A percentile compares a stretch with the other conserved stretches of the same genome.
phyloP scores from a whole-genome alignment of 2,797 vertebrate species.

The Spondyliosoma cantharus region DNA sequence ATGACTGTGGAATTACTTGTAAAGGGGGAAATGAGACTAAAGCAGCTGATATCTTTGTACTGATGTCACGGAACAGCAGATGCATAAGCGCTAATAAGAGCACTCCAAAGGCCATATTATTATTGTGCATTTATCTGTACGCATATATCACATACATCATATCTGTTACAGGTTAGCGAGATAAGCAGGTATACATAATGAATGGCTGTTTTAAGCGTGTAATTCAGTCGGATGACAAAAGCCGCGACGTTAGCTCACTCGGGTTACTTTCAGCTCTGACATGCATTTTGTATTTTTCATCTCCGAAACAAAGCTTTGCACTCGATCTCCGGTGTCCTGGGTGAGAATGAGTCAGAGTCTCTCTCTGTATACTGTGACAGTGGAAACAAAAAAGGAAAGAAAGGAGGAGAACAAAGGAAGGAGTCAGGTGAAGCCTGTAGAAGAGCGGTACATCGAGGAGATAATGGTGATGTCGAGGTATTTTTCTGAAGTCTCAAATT shows the following conservation, averaged over 20 bases:
- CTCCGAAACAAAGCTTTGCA: slow-evolving; percentile 56
- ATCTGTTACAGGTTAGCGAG: slow-evolving; percentile 22
- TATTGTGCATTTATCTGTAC: not conserved
- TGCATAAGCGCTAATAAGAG: not conserved
- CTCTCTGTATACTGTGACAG: slow-evolving; percentile 43
- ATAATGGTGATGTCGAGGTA: slow-evolving; percentile 46
- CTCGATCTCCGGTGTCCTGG: slow-evolving; percentile 50
- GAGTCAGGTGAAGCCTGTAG: slow-evolving; percentile 55
- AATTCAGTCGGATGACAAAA: slow-evolving; percentile 53
- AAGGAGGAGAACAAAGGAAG: slow-evolving; percentile 56
- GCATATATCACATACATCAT: not conserved
- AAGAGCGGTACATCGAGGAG: slow-evolving; percentile 56
- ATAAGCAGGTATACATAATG: not conserved
- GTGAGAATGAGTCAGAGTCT: slow-evolving; percentile 42
- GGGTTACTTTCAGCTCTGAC: slow-evolving; percentile 46
- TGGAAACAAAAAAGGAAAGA: slow-evolving; percentile 42
- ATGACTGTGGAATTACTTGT: slow-evolving; percentile 66
- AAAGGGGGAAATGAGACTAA: slow-evolving; percentile 57
- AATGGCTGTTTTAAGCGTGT: slow-evolving; percentile 26
- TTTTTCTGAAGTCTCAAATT: slow-evolving; percentile 55
- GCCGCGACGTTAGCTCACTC: slow-evolving; percentile 19
- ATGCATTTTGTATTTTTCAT: slow-evolving; percentile 64
- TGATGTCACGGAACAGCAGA: slow-evolving; percentile 39
- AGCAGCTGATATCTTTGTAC: slow-evolving; percentile 56
- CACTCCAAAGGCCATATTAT: slow-evolving; percentile 25